Evolutionary conservation across 2,888 invertebrate species (phyloP).

Genomic region (Ommatoiulus sabulosus): DNA sequence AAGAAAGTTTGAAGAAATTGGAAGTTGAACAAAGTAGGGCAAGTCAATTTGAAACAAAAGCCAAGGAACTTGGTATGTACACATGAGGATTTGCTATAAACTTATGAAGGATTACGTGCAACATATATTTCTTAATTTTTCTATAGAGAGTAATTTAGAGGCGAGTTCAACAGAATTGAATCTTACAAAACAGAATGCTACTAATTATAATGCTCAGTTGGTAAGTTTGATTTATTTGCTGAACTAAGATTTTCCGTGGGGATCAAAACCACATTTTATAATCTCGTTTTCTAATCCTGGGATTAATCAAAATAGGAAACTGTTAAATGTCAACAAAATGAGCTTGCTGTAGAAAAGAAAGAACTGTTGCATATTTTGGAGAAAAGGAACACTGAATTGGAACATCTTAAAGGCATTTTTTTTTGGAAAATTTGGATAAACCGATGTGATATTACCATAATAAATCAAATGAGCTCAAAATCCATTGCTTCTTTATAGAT

Average conservation of each 20-base stretch:
- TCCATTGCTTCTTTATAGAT: conserved; percentile 61
- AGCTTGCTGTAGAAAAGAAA: conserved; percentile 47
- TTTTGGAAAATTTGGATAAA: neutral
- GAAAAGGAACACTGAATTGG: conserved; percentile 52
- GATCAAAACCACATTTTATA: neutral
- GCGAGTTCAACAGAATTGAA: neutral
- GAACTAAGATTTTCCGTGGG: neutral
- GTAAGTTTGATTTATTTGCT: neutral
- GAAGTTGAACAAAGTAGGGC: conserved; percentile 61
- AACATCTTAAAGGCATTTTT: conserved; percentile 44
- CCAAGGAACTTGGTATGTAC: conserved; percentile 47
- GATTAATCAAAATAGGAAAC: neutral
- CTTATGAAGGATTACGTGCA: neutral
- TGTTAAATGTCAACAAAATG: conserved; percentile 29
- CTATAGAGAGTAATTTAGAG: neutral
- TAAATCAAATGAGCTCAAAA: conserved; percentile 28
- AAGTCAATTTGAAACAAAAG: conserved; percentile 5
- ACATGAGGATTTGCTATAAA: neutral
- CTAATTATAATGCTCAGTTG: conserved; percentile 26
- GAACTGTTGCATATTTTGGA: conserved; percentile 49
- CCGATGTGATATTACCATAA: too few relatives aligned
- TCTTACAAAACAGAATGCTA: neutral
- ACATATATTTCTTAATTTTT: neutral
- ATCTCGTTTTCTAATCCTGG: neutral
- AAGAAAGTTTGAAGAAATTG: conserved; percentile 63